Conservation (phyloP, 2,888 invertebrate species). For the Epinotia demarniana region DNA sequence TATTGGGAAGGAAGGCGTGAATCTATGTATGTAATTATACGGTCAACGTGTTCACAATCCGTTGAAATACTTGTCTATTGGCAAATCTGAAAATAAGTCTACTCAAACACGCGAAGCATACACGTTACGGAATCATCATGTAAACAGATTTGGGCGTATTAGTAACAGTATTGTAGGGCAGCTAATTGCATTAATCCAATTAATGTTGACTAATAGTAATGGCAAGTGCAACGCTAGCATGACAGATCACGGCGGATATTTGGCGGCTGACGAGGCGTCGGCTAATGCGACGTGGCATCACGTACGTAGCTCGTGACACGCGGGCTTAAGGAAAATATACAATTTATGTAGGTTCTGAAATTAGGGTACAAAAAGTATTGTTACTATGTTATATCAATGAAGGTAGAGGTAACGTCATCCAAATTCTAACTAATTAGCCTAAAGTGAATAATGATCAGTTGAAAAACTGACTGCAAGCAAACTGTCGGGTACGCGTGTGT, state of each 20-base stretch:
- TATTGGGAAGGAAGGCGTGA: too few species aligned
- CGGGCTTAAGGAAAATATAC: background rate
- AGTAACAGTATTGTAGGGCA: slow-evolving; percentile 48
- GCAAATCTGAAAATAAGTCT: background rate
- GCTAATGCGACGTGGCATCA: slow-evolving; percentile 41
- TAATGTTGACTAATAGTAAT: slow-evolving; percentile 49
- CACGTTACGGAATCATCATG: background rate
- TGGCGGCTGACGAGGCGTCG: slow-evolving; percentile 40
- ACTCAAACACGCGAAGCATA: background rate
- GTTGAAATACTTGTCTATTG: too few species aligned
- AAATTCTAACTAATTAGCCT: too few species aligned
- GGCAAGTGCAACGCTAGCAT: slow-evolving; percentile 40
- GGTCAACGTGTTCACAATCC: too few species aligned
- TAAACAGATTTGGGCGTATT: slow-evolving; percentile 43
- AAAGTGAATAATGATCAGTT: too few species aligned
- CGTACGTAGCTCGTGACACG: slow-evolving; percentile 14
- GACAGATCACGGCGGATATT: slow-evolving; percentile 39
- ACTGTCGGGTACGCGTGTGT: too few species aligned
- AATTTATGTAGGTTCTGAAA: background rate
- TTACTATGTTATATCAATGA: too few species aligned
- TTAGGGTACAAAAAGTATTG: background rate
- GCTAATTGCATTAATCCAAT: slow-evolving; percentile 54
- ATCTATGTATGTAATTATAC: too few species aligned
- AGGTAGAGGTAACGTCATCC: too few species aligned
- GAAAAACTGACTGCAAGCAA: too few species aligned